Base-by-base conservation (phyloP, 2,888 invertebrate species). In the Nymphalis c-album region DNA sequence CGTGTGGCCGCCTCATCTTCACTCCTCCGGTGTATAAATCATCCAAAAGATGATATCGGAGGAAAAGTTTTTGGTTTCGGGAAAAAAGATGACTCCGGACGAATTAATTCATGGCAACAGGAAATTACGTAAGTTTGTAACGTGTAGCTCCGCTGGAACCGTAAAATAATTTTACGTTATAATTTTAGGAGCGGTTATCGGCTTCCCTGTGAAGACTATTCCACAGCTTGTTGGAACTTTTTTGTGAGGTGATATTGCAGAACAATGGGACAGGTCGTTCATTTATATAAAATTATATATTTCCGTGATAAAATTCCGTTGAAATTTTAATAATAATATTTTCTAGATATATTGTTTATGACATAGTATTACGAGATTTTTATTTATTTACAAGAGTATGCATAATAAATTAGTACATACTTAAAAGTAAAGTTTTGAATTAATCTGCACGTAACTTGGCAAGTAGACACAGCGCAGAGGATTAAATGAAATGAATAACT, bases 11-110 rank as follows among this genome's bases (percentile, higher is more conserved):
- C 53, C 31, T 31, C 31, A 17, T 3, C 53, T 40, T 40, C 53
- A 7, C 31, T 31, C 17, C 53, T 17, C 16, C n/a, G 53, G 53
- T 31, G 67, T 68, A 68, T 71, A 71, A 71, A 70, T 70, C 69
- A 70, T 67, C 60, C 51, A 45, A 26, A 50, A 67, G 69, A 70
- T 70, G 69, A 70, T 70, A 70, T 70, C 67, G 59, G 59, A 47
- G n/a, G 60, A 61, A 64, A 68, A 64, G 60, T 63, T 68, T 61
- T 53, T 17, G 63, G 51, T 31, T 55, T 55, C 17, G 51, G 51
- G 63, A 68, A 60, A 63, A 68, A 68, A 68, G 50, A 63, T 63
- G 63, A 51, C 59, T 53, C 58, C 53, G 63, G 60, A 68, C 51
- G 63, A 63, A 63, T 63, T 68, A 68, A 68, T 45, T 53, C 63